Base-by-base conservation (phyloP, 2,113 vertebrate species). In the Leuciscus idus region DNA sequence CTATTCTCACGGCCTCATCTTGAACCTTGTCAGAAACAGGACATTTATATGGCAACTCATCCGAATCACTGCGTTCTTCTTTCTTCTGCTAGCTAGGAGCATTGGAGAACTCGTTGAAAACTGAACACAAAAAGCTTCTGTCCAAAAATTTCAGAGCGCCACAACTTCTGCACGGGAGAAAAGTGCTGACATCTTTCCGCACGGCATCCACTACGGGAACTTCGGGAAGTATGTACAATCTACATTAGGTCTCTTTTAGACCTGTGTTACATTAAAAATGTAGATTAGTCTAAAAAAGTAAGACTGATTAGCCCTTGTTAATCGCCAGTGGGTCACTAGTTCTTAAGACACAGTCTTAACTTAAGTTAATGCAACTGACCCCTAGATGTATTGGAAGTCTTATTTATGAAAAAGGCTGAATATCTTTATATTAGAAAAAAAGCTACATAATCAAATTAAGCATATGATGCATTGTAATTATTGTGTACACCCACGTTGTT, bases 101-200 rank as follows among this genome's bases (percentile, higher is more conserved):
- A 4, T 82, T 92, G 73, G 92, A 92, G 84, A 85, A 90, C 75
- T 88, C 92, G 0, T 28, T 92, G 84, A 92, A 90, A 77, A 80
- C 72, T 11, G 85, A 80, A 62, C 91, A 90, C 3, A 87, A 84
- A 17, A 70, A 87, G 17, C 87, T 84, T 72, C 82, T 92, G 33
- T 81, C 81, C 83, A 89, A 87, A 84, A 92, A 92, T 59, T 92
- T 91, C 84, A 88, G 92, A 81, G 74, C 83, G 1, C 83, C 88
- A 4, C 92, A 92, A 66, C 87, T 88, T 55, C 87, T 92, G 13
- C 21, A 91, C 6, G 90, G 89, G 2, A 86, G 92, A 72, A 76
- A 6, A 5, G 89, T 92, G n/a, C 50, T 90, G 33, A 76, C 87
- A 12, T 92, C 92, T 48, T 92, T 92, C 85, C 70, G 19, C 19